phyloP scores from a whole-genome alignment of 2,113 vertebrate genomes.

The Eidolon helvum region DNA sequence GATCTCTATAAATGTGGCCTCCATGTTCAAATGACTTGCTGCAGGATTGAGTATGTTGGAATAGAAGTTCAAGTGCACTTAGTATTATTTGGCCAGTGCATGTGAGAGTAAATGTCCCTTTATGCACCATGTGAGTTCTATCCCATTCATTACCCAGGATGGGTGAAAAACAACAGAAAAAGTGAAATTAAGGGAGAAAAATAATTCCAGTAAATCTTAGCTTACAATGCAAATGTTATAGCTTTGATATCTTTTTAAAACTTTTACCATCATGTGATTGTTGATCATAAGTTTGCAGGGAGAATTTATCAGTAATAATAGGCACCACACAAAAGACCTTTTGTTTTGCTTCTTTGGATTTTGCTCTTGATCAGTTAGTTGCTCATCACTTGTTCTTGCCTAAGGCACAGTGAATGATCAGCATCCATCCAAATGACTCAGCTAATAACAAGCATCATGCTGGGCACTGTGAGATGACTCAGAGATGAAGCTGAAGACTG shows the following conservation, averaged over 20 bases:
- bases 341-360: constrained; percentile 53
- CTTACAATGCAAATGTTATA: neutral
- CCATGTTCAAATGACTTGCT: neutral
- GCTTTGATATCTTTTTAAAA: neutral
- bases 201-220: neutral
- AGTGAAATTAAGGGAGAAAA: neutral
- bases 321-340: constrained; percentile 2
- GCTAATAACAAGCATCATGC: neutral
- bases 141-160: neutral
- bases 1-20: neutral
- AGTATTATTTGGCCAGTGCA: neutral
- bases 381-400: neutral
- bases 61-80: neutral
- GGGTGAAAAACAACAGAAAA: neutral
- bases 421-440: constrained; percentile 22
- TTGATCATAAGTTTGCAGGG: neutral
- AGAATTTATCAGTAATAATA: constrained; percentile 3
- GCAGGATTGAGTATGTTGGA: neutral
- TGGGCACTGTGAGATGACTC: neutral
- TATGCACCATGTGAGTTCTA: neutral
- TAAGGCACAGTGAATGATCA: neutral
- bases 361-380: neutral
- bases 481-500: neutral
- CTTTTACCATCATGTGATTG: neutral
- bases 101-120: neutral